These are phyloP conservation scores for Leptura quadrifasciata DNA, from an alignment of 2,888 invertebrate genomes.

Conservation along the genomic window DNA sequence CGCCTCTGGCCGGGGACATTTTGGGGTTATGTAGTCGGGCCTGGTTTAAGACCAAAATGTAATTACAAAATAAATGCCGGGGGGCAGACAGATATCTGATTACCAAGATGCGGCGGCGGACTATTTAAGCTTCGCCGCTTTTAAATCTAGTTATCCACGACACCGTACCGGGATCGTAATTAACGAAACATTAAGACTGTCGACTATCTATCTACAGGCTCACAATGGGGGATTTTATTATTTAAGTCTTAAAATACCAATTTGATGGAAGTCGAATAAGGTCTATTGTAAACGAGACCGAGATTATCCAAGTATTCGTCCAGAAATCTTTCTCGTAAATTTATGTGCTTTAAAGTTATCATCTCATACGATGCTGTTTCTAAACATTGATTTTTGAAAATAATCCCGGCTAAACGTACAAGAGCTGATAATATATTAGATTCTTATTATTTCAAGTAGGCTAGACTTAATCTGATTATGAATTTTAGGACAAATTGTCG, in stretches of 20 bases:
- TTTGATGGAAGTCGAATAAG: constrained; percentile 10
- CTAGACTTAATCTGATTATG: too few relatives aligned
- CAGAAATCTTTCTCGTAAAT: not conserved
- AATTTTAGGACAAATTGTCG: too few relatives aligned
- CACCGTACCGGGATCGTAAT: constrained; percentile 72
- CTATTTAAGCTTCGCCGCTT: constrained; percentile 70
- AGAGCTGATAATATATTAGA: too few relatives aligned
- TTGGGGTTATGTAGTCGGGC: constrained; percentile 27
- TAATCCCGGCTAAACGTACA: too few relatives aligned
- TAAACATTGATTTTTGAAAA: too few relatives aligned
- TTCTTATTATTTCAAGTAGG: too few relatives aligned
- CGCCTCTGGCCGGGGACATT: constrained; percentile 38
- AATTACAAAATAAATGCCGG: constrained; percentile 73
- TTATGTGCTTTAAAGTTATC: not conserved
- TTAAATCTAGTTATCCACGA: constrained; percentile 72
- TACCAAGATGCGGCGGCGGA: constrained; percentile 69
- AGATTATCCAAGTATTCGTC: not conserved
- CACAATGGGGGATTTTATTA: constrained; percentile 19
- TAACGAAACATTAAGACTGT: constrained; percentile 72
- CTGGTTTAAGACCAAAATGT: constrained; percentile 68
- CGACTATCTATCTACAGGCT: constrained; percentile 27
- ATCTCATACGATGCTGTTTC: too few relatives aligned
- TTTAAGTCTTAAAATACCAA: not conserved
- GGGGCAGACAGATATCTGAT: constrained; percentile 72
- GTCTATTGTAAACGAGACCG: not conserved